Evolutionary conservation across 2,113 vertebrate genomes (phyloP).

Genomic region (Electrona antarctica): DNA sequence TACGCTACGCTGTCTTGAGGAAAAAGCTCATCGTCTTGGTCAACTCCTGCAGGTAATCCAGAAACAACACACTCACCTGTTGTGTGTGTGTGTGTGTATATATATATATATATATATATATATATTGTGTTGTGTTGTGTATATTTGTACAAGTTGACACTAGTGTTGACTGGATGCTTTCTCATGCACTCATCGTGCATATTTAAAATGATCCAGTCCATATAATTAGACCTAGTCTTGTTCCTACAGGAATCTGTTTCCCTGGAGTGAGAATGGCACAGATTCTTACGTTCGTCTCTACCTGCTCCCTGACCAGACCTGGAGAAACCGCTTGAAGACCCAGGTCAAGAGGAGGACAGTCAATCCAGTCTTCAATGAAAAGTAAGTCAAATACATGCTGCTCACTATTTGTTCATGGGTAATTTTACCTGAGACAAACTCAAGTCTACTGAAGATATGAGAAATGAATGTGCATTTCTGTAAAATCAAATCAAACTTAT

Average conservation of each 20-base stretch:
- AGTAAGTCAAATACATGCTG: slow-evolving; percentile 71
- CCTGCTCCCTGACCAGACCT: slow-evolving; percentile 90
- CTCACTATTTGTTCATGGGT: too few species aligned
- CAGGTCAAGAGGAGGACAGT: slow-evolving; percentile 86
- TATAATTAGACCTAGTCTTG: background rate
- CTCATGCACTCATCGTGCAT: too few species aligned
- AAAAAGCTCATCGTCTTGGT: slow-evolving; percentile 86
- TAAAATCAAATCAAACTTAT: too few species aligned
- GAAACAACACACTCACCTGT: background rate
- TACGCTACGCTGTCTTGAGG: slow-evolving; percentile 85
- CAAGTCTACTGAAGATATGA: too few species aligned
- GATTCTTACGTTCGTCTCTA: slow-evolving; percentile 93
- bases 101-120: too few species aligned
- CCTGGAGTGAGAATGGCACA: slow-evolving; percentile 82
- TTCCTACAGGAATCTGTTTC: slow-evolving; percentile 83
- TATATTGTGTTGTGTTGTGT: too few species aligned
- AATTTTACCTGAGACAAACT: too few species aligned
- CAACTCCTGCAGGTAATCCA: slow-evolving; percentile 87
- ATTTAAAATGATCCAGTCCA: background rate
- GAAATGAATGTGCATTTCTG: too few species aligned
- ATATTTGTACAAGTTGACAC: too few species aligned
- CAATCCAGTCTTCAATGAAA: slow-evolving; percentile 88
- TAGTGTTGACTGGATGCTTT: too few species aligned
- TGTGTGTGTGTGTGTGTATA: too few species aligned
- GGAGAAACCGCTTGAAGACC: slow-evolving; percentile 88